Evolutionary conservation across 2,113 vertebrate genomes (phyloP), one percentile per base, ranked within the genome.

Genomic region (Carassius gibelio): DNA sequence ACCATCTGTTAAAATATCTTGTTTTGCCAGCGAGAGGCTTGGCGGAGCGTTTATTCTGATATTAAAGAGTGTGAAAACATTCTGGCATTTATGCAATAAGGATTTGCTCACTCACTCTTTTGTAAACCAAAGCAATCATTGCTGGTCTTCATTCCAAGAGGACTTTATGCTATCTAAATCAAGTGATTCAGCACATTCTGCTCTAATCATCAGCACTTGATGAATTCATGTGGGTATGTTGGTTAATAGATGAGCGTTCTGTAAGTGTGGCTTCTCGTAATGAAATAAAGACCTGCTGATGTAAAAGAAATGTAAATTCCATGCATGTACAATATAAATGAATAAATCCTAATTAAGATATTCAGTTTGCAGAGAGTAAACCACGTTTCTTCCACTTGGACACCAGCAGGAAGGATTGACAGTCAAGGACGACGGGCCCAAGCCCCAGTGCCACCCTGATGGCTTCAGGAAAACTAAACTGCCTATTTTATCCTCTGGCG

Each of bases 11-110:
- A 79, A 85, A 85, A 74, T 77, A 78, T 34, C 45, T 74, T 52
- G n/a, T 64, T 81, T 81, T 81, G 80, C 80, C 80, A 81, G 64
- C 45, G 64, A 81, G 80, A 68, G 80, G 80, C 62, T 81, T 81
- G 80, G 80, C 80, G 62, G 71, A 34, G 23, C 66, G 2, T 71
- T 74, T 57, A 19, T 69, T 87, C 52, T 1, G n/a, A 69, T 81
- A 85, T 85, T 87, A 82, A 82, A 72, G 50, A 26, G 23, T 8
- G 69, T 62, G 76, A 72, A 87, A 74, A 71, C 75, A 75, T 71
- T 81, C 80, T 81, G 80, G 42, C 26, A 15, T 68, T 69, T 52
- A 55, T 36, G 62, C 80, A 81, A 81, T 52, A 69, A n/a, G 80
- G 50, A 69, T 69, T 68, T 81, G 23, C 61, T 68, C 45, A 3